A percentile compares a stretch with the other conserved stretches of the same genome.
These are phyloP conservation scores for Sorex maritimensis DNA, from an alignment of 2,797 vertebrate species.

Conservation along the genomic window DNA sequence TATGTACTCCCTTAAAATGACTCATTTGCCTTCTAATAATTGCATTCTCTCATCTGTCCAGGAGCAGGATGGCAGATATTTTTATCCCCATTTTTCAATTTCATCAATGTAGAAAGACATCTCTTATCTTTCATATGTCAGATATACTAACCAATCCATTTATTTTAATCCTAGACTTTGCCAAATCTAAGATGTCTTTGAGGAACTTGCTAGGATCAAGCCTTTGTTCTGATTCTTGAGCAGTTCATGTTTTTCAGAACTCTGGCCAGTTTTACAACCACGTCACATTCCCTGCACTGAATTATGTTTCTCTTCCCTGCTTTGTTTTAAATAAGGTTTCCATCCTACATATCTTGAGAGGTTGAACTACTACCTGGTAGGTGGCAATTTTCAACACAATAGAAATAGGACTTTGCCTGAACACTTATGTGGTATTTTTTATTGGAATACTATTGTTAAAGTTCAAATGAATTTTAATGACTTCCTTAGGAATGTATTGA, in stretches of 20 bases:
- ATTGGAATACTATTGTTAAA: slow-evolving; percentile 74
- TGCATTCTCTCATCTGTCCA: slow-evolving; percentile 59
- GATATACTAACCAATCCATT: slow-evolving; percentile 21
- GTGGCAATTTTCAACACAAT: slow-evolving; percentile 81
- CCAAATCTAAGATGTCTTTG: slow-evolving; percentile 60
- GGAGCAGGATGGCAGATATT: not conserved
- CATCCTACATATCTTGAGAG: slow-evolving; percentile 71
- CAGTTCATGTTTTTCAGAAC: slow-evolving; percentile 72
- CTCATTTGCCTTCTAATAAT: slow-evolving; percentile 24
- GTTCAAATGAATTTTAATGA: slow-evolving; percentile 73
- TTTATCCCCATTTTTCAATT: slow-evolving; percentile 57
- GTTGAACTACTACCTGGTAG: slow-evolving; percentile 68
- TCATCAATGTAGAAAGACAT: not conserved
- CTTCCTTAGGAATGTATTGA: slow-evolving; percentile 22
- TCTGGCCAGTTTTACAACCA: slow-evolving; percentile 55
- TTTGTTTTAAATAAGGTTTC: slow-evolving; percentile 82
- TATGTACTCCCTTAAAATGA: slow-evolving; percentile 35
- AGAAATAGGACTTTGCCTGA: slow-evolving; percentile 76
- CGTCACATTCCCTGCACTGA: slow-evolving; percentile 34
- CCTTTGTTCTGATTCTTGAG: slow-evolving; percentile 57
- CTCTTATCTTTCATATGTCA: slow-evolving; percentile 12
- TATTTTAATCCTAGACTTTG: slow-evolving; percentile 49
- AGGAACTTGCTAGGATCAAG: slow-evolving; percentile 48
- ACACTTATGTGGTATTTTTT: slow-evolving; percentile 65
- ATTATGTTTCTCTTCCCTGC: slow-evolving; percentile 46